These are phyloP conservation scores for Scolopax bukidnonensis DNA, from an alignment of 2,797 vertebrate species.

Conservation along the genomic window DNA sequence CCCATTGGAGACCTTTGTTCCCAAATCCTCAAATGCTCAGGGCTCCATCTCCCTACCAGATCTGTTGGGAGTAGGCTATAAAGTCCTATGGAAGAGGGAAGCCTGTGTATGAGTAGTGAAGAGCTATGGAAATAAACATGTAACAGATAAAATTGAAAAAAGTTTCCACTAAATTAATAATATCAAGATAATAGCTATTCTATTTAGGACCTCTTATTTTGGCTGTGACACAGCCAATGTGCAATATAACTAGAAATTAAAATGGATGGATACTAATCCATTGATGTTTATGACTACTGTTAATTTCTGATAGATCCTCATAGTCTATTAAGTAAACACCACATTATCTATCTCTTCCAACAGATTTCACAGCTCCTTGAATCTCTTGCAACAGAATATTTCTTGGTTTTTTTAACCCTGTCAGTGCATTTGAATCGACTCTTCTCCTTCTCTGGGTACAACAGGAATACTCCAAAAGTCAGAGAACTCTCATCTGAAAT, in stretches of 20 bases:
- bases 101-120: background rate
- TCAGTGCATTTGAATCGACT: accelerated
- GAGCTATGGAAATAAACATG: background rate
- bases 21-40: background rate
- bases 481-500: background rate
- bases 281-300: background rate
- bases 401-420: background rate
- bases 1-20: background rate
- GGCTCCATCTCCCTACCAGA: background rate
- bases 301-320: constrained; percentile 23
- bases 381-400: constrained; percentile 25
- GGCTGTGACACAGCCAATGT: background rate
- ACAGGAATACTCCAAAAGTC: background rate
- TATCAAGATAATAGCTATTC: background rate
- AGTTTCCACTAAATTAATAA: background rate
- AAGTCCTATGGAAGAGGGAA: background rate
- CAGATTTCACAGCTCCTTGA: constrained; percentile 60
- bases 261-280: background rate
- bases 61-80: background rate
- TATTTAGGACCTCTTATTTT: background rate
- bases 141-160: background rate
- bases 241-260: background rate
- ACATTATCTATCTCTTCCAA: background rate
- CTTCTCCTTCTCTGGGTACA: background rate
- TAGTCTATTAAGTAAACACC: background rate